Base-by-base conservation (phyloP, 2,113 vertebrate genomes). In the Acanthochromis polyacanthus region DNA sequence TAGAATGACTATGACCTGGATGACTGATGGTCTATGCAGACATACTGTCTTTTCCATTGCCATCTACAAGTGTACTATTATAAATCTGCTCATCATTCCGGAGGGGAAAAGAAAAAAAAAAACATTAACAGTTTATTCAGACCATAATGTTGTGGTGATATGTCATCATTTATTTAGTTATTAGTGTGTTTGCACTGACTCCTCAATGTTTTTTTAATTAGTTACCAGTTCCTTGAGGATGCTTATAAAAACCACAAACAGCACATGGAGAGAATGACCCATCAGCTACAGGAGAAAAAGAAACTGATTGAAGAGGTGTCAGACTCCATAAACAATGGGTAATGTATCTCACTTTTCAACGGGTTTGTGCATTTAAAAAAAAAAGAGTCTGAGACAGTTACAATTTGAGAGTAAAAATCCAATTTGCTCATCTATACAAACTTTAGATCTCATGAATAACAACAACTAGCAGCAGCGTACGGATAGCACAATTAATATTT, bases 161-260 rank as follows among this genome's bases (percentile, higher is more conserved):
- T 43, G 1, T 14, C 11, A 61, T 16, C 16, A 43, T 23, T 22
- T n/a, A 12, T 40, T 61, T 19, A 5, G 5, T 7, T 50, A 7
- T 50, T 71, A 50, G 11, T 43, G n/a, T 51, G 69, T 51, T 10
- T 60, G 52, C 55, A 69, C 23, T 51, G 10, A 60, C 43, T 23
- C 28, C 11, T 2, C 50, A 3, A 50, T 71, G 1, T 61, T 90
- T 72, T 72, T 82, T 83, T 46, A 53, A 46, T 90, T 51, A 99
- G 97, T 86, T 99, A 99, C 50, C 97, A 98, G 81, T 98, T 99
- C 93, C 94, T 95, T 86, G 96, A 98, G 88, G 97, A 98, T 90
- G 97, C 97, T 56, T 98, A 96, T 88, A 96, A 95, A 73, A 97
- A 96, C 91, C 97, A 98, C 91, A 97, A 95, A 88, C 95, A 96